Base-by-base conservation (phyloP, 2,797 vertebrate species). In the Mus minutoides region DNA sequence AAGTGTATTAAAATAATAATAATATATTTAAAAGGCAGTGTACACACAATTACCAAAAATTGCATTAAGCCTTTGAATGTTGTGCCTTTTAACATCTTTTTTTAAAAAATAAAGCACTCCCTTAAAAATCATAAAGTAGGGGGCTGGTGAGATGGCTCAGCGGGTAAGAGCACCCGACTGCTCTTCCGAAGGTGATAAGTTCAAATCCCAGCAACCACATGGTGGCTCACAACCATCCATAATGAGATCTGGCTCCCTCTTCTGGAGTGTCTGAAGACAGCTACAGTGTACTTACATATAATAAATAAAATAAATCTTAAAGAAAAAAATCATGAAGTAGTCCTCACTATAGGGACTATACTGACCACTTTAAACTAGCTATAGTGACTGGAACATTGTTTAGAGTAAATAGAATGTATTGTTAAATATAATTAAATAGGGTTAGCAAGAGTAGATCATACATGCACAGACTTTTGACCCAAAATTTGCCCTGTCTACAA, bases 401-500 rank as follows among this genome's bases (percentile, higher is more conserved):
- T 94, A 86, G 29, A 94, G 82, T 89, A 91, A 92, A 69, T 16
- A 78, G 24, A 79, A 88, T 14, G 12, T 82, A 92, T 85, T 43
- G 40, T 86, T 75, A 60, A 75, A 62, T 75, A 92, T 16, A 90
- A 78, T n/a, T 60, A 94, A 94, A 52, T 5, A 78, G 31, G 58
- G 16, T 75, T 93, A 88, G 26, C 89, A 19, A 84, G 19, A 49
- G 10, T 82, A 80, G 40, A 90, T 77, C 73, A 3, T 22, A 67
- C 31, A 67, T 26, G 24, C 31, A 16, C 64, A 67, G 31, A 67
- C 64, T 67, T 67, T 67, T 67, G 64, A 67, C 64, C 64, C 64
- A 67, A 67, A 67, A 34, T 16, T 34, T 67, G 29, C 34, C 64
- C 64, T 67, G 64, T 34, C 31, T 67, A 67, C 26, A 67, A 69